Evolutionary conservation across 1,140 invertebrate genomes (phyloP).

Genomic region (Trichonephila clavata): DNA sequence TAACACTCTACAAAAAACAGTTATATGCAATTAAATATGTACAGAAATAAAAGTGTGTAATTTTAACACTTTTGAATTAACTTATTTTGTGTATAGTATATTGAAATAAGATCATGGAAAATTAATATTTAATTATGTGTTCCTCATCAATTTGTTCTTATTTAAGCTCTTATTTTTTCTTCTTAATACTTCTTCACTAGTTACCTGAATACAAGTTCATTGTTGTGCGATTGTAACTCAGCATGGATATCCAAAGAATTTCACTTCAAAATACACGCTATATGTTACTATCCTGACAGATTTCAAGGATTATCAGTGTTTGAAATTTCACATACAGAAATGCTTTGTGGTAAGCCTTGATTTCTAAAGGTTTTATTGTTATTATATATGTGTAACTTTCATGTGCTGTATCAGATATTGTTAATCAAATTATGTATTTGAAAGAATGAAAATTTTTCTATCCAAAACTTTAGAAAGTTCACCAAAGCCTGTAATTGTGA

Average conservation of each 20-base stretch:
- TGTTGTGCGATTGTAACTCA: conserved; percentile 92
- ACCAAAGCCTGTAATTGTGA: conserved; percentile 91
- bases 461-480: conserved; percentile 85
- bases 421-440: too few relatives aligned
- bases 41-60: too few relatives aligned
- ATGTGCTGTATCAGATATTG: too few relatives aligned
- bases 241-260: conserved; percentile 84
- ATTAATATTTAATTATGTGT: too few relatives aligned
- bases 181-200: not conserved
- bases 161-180: not conserved
- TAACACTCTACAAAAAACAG: too few relatives aligned
- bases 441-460: conserved; percentile 2
- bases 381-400: too few relatives aligned
- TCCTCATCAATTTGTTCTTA: too few relatives aligned
- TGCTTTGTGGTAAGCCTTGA: conserved; percentile 86
- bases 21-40: too few relatives aligned
- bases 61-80: too few relatives aligned
- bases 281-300: conserved; percentile 89
- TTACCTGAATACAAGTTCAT: conserved; percentile 86
- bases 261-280: conserved; percentile 82
- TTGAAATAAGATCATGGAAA: too few relatives aligned
- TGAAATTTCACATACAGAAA: conserved; percentile 86
- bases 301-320: conserved; percentile 86
- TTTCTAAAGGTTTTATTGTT: not conserved
- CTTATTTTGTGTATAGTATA: too few relatives aligned